Base-by-base conservation (phyloP, 2,888 invertebrate species). In the Cerastis rubricosa region DNA sequence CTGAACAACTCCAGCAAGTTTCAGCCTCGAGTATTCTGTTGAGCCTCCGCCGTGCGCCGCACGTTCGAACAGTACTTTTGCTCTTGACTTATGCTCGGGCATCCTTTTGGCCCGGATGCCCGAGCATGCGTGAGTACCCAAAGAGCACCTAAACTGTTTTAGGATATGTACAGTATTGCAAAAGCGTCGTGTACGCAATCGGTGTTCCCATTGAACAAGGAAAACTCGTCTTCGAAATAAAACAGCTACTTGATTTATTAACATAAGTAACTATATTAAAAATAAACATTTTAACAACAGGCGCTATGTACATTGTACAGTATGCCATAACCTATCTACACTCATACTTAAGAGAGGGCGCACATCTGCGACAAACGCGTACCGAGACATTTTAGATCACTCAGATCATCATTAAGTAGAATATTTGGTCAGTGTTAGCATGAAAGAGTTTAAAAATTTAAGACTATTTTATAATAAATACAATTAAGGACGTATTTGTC, bases 241-340 rank as follows among this genome's bases (percentile, higher is more conserved):
- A 96, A 96, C 92, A 82, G 76, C 87, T 85, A 80, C 84, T 76
- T 94, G 94, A 95, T 96, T 95, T 94, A 95, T 95, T 96, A 96
- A 96, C 95, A 93, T 96, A 80, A 83, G 80, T 80, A 96, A 96
- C 94, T 96, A 95, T 96, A 96, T 96, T 96, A 95, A 96, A 95
- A 96, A 96, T 96, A 96, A 96, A 95, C 94, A 94, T 94, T 95
- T 94, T 91, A 96, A 96, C 96, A 96, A 96, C 94, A 94, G 93
- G 94, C 95, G 88, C 89, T 95, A 88, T 91, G 96, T 88, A 88
- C 89, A 88, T 89, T 96, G 93, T 96, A 96, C 96, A 96, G 88
- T 90, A 90, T 90, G 93, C 92, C 92, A 90, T 92, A 90, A 74
- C 90, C 92, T 95, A 96, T 94, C 94, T 95, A 96, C 96, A 96